Conservation (phyloP, 2,113 vertebrate species). For the Vulpes ferrilata region DNA sequence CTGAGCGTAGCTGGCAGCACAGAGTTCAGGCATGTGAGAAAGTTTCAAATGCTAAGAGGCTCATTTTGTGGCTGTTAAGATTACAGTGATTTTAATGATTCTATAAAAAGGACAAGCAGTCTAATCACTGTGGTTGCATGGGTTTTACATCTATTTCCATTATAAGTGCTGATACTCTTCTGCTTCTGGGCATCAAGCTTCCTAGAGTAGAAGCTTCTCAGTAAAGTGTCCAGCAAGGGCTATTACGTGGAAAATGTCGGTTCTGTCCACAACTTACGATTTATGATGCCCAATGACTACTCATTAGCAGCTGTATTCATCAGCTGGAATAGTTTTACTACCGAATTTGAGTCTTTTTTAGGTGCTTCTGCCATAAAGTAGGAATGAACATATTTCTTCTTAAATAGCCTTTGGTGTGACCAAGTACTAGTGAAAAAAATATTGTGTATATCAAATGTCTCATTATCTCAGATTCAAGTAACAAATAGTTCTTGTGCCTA, state of each 20-base stretch:
- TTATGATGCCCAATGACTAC: not conserved
- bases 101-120: conserved; percentile 8
- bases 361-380: not conserved
- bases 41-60: not conserved
- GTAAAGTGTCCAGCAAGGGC: not conserved
- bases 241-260: not conserved
- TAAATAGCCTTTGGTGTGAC: not conserved
- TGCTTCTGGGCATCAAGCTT: not conserved
- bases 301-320: not conserved
- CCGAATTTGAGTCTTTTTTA: not conserved
- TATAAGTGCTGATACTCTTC: not conserved
- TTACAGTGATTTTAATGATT: not conserved
- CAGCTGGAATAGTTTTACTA: not conserved
- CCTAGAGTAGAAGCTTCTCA: not conserved
- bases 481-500: not conserved
- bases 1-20: not conserved
- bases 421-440: not conserved
- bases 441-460: not conserved
- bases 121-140: not conserved
- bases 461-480: not conserved
- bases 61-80: conserved; percentile 27
- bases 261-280: not conserved
- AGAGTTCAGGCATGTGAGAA: not conserved
- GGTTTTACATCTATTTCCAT: not conserved
- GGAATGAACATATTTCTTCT: not conserved